Evolutionary conservation across 2,888 invertebrate genomes (phyloP).

Genomic region (Chrysotoxum bicinctum): DNA sequence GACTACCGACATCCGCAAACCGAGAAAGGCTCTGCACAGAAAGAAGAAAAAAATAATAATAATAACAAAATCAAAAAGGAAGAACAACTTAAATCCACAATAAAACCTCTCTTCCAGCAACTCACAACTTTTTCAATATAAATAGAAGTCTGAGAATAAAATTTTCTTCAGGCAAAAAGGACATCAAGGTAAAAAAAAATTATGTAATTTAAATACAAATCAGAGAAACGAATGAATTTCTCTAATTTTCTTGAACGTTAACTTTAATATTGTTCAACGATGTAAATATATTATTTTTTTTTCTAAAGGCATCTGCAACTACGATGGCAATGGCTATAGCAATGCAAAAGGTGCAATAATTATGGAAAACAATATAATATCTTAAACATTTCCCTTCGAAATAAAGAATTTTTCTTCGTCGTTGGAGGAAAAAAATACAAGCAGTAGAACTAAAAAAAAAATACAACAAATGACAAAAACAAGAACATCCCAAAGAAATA

Average conservation of each 20-base stretch:
- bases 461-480: not conserved
- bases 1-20: slow-evolving; percentile 32
- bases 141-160: slow-evolving; percentile 6
- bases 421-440: not conserved
- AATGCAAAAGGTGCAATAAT: not conserved
- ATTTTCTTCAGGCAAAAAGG: not conserved
- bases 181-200: not conserved
- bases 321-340: not conserved
- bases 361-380: not conserved
- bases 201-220: not conserved
- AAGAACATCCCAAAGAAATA: not conserved
- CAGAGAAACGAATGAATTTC: no score
- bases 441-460: not conserved
- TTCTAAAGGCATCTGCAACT: no score
- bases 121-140: slow-evolving; percentile 60
- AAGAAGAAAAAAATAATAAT: not conserved
- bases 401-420: not conserved
- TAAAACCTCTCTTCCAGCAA: slow-evolving; percentile 6
- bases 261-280: not conserved
- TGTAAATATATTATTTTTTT: not conserved
- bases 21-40: not conserved
- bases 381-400: not conserved
- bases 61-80: not conserved
- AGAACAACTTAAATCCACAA: slow-evolving; percentile 34
- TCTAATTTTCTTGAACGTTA: no score